Evolutionary conservation across 2,888 invertebrate species (phyloP), one percentile per base, ranked within the genome.

Genomic region (Sinopyrophorus schimmeli): DNA sequence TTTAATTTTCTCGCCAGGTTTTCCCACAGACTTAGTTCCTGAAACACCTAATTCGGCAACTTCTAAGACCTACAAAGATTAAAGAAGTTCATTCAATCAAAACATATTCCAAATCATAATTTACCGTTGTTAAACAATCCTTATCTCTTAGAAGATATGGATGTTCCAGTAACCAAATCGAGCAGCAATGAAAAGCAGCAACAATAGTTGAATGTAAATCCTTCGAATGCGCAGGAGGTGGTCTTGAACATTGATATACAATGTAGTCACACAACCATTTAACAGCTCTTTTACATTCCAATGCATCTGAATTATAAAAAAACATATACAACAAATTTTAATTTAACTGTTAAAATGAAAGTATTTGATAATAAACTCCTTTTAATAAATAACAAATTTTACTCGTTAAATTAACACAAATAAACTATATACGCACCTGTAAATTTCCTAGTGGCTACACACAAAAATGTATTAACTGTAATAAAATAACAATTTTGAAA

Each of bases 181-280:
- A 81, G 68, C 95, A 82, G 76, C 97, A 89, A 69, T 90, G 79
- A 80, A 96, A 91, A 46, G 99, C 87, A 60, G 92, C 89, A 63
- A 97, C 92, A 53, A 93, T 92, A 32, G 93, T 90, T 12, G 95
- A 95, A 76, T 97, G 96, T 57, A 93, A 79, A 77, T 93, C 93
- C 71, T 93, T 90, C 34, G 92, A 93, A 76, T 95, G 94, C 27
- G 88, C 91, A 47, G 86, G 95, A 41, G 92, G 97, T 41, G 94
- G 97, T 56, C 94, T 84, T 64, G 90, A 90, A 77, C 96, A 95
- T 72, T 96, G 96, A 71, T 90, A 89, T 41, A 91, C 87, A 64
- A 99, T 96, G 76, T 97, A 98, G 77, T 98, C 95, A 75, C 98
- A 99, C 47, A 99, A 84, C 92, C 96, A 97, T 66, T 95, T 95